These are phyloP conservation scores for Molossus alvarezi DNA, from an alignment of 2,797 vertebrate species.

Conservation along the genomic window DNA sequence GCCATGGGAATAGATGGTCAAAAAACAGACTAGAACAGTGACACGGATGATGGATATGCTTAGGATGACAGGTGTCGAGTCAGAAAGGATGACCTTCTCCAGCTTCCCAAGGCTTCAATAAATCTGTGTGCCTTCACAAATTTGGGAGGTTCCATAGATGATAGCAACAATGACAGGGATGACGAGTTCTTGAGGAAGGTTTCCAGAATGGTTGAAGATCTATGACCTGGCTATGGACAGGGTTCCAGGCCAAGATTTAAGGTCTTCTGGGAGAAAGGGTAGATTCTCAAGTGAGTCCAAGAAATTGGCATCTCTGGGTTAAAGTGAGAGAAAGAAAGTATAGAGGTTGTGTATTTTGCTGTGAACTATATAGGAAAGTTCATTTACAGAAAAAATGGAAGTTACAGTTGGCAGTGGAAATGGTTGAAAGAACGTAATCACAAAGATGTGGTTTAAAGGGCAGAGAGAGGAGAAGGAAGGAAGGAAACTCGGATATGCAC, in stretches of 20 bases:
- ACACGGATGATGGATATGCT: neutral
- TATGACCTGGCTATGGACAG: neutral
- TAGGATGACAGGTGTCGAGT: neutral
- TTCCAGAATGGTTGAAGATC: neutral
- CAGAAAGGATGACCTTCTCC: neutral
- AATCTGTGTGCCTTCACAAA: conserved; percentile 2
- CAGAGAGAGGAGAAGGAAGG: neutral
- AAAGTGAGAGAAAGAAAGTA: neutral
- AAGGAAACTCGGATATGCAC: conserved; percentile 59
- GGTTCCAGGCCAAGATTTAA: neutral
- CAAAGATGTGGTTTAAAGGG: neutral
- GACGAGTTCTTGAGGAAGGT: neutral
- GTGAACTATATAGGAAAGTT: neutral
- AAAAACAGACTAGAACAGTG: neutral
- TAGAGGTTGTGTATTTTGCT: neutral
- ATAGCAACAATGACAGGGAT: neutral
- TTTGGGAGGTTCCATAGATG: neutral
- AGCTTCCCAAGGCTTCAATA: neutral
- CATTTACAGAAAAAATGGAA: neutral
- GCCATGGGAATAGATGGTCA: neutral
- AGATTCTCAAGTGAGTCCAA: conserved; percentile 6
- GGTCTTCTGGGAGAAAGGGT: neutral
- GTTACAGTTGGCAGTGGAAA: neutral
- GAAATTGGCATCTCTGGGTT: conserved; percentile 14
- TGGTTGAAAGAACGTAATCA: neutral